Evolutionary conservation across 2,113 vertebrate species (phyloP), one percentile per base, ranked within the genome.

Genomic region (Scopus umbretta): DNA sequence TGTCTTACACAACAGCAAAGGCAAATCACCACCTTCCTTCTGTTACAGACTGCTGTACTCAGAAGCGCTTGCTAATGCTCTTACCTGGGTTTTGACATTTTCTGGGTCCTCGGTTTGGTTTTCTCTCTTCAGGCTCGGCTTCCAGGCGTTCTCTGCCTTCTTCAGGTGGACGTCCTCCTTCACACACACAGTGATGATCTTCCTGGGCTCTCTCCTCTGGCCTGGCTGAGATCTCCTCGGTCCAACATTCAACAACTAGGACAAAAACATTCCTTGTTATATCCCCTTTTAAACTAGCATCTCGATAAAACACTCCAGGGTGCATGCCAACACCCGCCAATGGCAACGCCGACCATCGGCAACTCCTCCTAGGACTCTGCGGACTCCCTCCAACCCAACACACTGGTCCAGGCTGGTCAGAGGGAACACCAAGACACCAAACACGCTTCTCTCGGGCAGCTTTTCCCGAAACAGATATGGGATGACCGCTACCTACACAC

Each of bases 81-180:
- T 97, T 79, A 99, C 99, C 99, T 99, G 98, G 10, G 99, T 99
- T 94, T 97, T 98, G 89, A 98, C 97, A 16, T 83, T 94, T 43
- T 99, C 99, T 0, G 98, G 98, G 70, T 99, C 99, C 23, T 99
- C 99, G 0, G 95, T 53, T 11, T 92, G 96, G 20, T 90, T 97
- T 23, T 99, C 99, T 61, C 99, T 98, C 95, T 99, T 99, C 90
- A 99, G 66, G 65, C 98, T 99, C 0, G 99, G 99, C 83, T 99
- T 99, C 99, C 99, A 99, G 81, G 99, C 99, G 0, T 99, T 99
- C 96, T 99, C 99, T 0, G 99, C 97, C 92, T 99, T 99, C 95
- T 99, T 99, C 92, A 99, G 98, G 96, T 99, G 98, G 40, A 99
- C 97, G 0, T 99, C 99, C 62, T 99, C 99, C 67, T 98, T 99